Base-by-base conservation (phyloP, 2,797 vertebrate species). In the Rhinatrema bivittatum region DNA sequence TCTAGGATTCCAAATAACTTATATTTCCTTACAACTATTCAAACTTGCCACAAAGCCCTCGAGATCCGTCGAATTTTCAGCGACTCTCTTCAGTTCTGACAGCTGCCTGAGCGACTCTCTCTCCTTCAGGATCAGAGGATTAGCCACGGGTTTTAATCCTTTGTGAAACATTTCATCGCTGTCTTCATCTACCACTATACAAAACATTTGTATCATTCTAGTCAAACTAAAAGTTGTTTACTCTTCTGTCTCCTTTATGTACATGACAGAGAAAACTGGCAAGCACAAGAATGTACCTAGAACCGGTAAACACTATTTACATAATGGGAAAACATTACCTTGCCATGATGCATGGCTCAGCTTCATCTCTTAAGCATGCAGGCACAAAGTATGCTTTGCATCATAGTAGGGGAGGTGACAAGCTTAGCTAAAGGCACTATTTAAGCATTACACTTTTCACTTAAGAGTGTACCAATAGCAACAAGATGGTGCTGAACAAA, bases 21-120 rank as follows among this genome's bases (percentile, higher is more conserved):
- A n/a, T n/a, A 9, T 25, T 20, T 48, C 49, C 46, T 49, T 41
- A 49, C 46, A 41, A 14, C 15, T 21, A 38, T 41, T 22, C 17
- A 49, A 30, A 21, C 32, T 39, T 31, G 32, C 25, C 9, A 13
- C 21, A 15, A n/a, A n/a, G n/a, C n/a, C n/a, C n/a, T n/a, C n/a
- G n/a, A 20, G 39, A 10, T 19, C n/a, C 20, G n/a, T 7, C 16
- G 36, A 16, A 24, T 36, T 26, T 7, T 25, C 7, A 8, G 22
- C 5, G 9, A 15, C 7, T 18, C 16, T 38, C 26, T 30, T n/a
- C n/a, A n/a, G n/a, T n/a, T n/a, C n/a, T 26, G 14, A 11, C 21
- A 49, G 32, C 19, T 20, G 10, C 4, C 22, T 26, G 5, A 49
- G 18, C 16, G 46, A 27, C n/a, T 49, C 46, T 32, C n/a, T 49